phyloP scores from a whole-genome alignment of 2,797 vertebrate genomes.

The Cossypha caffra region DNA sequence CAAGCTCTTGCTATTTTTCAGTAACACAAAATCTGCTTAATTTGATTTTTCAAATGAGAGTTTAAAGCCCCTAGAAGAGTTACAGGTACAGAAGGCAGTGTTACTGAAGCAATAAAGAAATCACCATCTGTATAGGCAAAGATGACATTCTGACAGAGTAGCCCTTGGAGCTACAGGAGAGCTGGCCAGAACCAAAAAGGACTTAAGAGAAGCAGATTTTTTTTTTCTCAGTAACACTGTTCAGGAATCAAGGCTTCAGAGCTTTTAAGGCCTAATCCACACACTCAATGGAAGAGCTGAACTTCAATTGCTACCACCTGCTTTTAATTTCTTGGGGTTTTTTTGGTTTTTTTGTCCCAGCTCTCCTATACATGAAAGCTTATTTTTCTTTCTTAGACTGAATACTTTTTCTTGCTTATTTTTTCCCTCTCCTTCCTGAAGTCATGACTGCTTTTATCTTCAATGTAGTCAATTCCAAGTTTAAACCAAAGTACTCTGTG shows the following conservation, averaged over 20 bases:
- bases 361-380: background rate
- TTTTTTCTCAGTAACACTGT: background rate
- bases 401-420: background rate
- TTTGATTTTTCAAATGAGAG: background rate
- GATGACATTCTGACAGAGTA: background rate
- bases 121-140: background rate
- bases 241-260: background rate
- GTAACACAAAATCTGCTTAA: background rate
- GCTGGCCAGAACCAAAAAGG: background rate
- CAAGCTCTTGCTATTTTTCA: background rate
- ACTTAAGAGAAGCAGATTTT: background rate
- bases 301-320: background rate
- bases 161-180: background rate
- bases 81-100: background rate
- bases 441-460: background rate
- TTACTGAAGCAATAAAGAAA: background rate
- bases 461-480: background rate
- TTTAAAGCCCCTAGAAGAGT: background rate
- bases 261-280: background rate
- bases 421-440: background rate
- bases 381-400: background rate
- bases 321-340: background rate
- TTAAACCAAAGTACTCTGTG: background rate
- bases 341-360: background rate
- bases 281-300: background rate